Evolutionary conservation across 2,797 vertebrate species (phyloP), one percentile per base, ranked within the genome.

Genomic region (Thalassophryne amazonica): DNA sequence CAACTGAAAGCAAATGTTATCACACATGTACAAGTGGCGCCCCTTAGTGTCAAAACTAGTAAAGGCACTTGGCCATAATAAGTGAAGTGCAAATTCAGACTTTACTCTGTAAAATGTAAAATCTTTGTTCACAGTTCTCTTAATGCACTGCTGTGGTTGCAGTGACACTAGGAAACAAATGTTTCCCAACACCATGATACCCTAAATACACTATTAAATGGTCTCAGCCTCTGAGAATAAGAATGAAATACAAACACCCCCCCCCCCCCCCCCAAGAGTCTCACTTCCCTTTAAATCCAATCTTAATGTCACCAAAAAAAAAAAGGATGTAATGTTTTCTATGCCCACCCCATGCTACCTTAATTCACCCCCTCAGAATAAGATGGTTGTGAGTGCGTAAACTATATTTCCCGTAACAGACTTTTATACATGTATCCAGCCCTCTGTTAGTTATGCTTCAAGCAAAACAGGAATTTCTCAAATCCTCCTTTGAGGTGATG

Each of bases 41-140:
- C 86, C 78, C 80, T 63, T 36, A 34, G 71, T 87, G 84, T 78
- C 54, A 53, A 81, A 81, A 85, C 52, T 76, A 56, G 24, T 59
- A 21, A 45, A 10, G 58, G 28, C 25, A 34, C 15, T 35, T 46
- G 15, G 11, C 16, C 7, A 19, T 15, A 53, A n/a, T n/a, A n/a
- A n/a, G n/a, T n/a, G n/a, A n/a, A n/a, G n/a, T n/a, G n/a, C n/a
- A n/a, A n/a, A n/a, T n/a, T n/a, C n/a, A n/a, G n/a, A n/a, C n/a
- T n/a, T n/a, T n/a, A n/a, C n/a, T n/a, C n/a, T 46, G 6, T 39
- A n/a, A 21, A 49, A 4, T 17, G 6, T 32, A 16, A 29, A 23
- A 29, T 28, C 13, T 47, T 35, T 60, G 32, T 66, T n/a, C 65
- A 64, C 60, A 61, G 58, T 78, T 75, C 75, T 47, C 53, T 60